Percentiles rank a stretch among this genome's conserved stretches.
phyloP scores from a whole-genome alignment of 1,140 invertebrate species.

The Cecropterus lyciades region DNA sequence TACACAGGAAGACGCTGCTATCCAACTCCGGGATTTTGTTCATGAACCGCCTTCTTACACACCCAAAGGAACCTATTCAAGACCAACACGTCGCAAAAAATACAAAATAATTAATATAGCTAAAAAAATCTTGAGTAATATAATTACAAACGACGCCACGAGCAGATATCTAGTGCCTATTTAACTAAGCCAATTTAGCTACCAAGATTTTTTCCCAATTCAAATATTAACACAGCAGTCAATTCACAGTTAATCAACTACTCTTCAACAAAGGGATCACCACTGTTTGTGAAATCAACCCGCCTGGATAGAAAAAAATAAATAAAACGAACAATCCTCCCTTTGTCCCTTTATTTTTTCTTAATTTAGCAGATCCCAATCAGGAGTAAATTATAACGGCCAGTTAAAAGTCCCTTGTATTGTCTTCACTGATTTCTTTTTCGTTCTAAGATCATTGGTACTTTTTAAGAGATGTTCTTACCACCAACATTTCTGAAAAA shows the following conservation, averaged over 20 bases:
- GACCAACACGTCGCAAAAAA: too few species aligned
- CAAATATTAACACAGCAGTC: conserved; percentile 33
- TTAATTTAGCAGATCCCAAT: conserved; percentile 82
- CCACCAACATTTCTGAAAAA: neutral
- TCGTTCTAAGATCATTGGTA: conserved; percentile 61
- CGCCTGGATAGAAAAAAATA: conserved; percentile 64
- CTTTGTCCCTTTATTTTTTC: conserved; percentile 77
- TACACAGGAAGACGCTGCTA: too few species aligned
- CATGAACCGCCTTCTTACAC: too few species aligned
- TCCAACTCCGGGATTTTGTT: too few species aligned
- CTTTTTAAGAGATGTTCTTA: conserved; percentile 54
- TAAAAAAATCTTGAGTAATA: too few species aligned
- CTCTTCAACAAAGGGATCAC: conserved; percentile 56
- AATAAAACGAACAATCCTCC: conserved; percentile 49
- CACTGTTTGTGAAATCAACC: conserved; percentile 75
- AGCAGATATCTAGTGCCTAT: too few species aligned
- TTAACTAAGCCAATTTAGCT: too few species aligned
- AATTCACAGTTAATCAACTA: conserved; percentile 55
- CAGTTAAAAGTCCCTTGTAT: conserved; percentile 76
- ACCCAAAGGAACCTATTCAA: too few species aligned
- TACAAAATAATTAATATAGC: too few species aligned
- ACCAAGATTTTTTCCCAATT: neutral
- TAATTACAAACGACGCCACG: too few species aligned
- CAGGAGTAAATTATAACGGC: conserved; percentile 81
- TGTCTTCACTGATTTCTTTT: conserved; percentile 65